These are phyloP conservation scores for Tipula confusa DNA, from an alignment of 2,888 invertebrate species.

Conservation along the genomic window DNA sequence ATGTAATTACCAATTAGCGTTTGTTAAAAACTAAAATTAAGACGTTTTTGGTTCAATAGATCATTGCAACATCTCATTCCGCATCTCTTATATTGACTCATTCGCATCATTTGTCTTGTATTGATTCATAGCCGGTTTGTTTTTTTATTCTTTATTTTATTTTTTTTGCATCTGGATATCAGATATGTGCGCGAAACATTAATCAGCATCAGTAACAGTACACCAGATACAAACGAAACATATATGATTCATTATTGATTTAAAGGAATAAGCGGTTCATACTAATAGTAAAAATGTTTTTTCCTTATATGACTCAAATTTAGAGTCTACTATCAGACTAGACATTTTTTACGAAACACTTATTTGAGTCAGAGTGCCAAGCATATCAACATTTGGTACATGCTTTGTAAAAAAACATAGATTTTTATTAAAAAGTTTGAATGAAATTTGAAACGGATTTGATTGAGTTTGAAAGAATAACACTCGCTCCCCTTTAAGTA, in stretches of 20 bases:
- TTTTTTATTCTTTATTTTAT: neutral
- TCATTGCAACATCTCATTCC: neutral
- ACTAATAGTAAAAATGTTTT: neutral
- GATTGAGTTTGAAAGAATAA: too few relatives aligned
- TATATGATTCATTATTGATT: neutral
- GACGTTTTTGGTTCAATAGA: neutral
- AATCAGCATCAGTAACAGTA: neutral
- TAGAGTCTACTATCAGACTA: neutral
- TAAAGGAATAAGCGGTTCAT: neutral
- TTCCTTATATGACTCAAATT: neutral
- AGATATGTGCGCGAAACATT: neutral
- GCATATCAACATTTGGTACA: too few relatives aligned
- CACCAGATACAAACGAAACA: neutral
- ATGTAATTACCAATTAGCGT: neutral
- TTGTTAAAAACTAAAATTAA: neutral
- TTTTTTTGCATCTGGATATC: neutral
- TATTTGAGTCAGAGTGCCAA: neutral
- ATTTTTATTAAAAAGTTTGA: too few relatives aligned
- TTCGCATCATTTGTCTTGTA: neutral
- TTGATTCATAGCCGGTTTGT: neutral
- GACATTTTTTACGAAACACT: neutral
- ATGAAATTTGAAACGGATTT: too few relatives aligned
- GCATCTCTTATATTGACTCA: neutral
- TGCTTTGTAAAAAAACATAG: too few relatives aligned
- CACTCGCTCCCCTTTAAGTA: too few relatives aligned